A percentile compares a stretch with the other conserved stretches of the same genome.
Conservation (phyloP, 2,797 vertebrate species). For the Artibeus jamaicensis region DNA sequence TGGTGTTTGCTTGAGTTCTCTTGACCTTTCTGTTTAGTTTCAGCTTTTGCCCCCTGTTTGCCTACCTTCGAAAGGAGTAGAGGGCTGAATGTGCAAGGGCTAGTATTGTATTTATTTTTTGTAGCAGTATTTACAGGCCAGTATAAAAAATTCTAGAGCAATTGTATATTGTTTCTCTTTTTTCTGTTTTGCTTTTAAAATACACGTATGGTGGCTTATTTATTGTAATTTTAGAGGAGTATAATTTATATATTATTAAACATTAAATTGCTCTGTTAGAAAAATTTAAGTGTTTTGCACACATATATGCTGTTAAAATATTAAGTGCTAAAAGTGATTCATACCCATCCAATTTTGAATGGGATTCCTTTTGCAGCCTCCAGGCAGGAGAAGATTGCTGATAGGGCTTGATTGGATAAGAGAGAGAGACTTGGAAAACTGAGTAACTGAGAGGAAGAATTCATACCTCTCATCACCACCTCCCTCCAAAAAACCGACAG, state of each 20-base stretch:
- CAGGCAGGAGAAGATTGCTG: neutral
- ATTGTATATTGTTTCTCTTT: neutral
- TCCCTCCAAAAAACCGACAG: neutral
- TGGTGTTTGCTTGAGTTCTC: neutral
- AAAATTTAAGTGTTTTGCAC: neutral
- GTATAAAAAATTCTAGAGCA: neutral
- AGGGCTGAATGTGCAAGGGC: neutral
- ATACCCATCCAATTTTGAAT: neutral
- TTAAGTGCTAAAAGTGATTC: neutral
- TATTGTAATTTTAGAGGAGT: neutral
- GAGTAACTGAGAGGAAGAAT: neutral
- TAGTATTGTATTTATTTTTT: neutral
- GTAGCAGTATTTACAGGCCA: neutral
- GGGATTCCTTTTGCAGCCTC: neutral
- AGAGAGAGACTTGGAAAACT: neutral
- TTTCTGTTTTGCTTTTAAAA: constrained; percentile 18
- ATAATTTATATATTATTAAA: constrained; percentile 7
- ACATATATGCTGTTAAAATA: neutral
- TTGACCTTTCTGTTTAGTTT: neutral
- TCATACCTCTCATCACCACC: neutral
- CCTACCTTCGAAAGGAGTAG: neutral
- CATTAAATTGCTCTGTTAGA: neutral
- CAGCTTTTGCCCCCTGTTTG: neutral
- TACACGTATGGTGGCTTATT: neutral
- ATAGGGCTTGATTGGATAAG: neutral